These are phyloP conservation scores for Lordiphosa collinella DNA, from an alignment of 1,140 invertebrate species.

Conservation along the genomic window DNA sequence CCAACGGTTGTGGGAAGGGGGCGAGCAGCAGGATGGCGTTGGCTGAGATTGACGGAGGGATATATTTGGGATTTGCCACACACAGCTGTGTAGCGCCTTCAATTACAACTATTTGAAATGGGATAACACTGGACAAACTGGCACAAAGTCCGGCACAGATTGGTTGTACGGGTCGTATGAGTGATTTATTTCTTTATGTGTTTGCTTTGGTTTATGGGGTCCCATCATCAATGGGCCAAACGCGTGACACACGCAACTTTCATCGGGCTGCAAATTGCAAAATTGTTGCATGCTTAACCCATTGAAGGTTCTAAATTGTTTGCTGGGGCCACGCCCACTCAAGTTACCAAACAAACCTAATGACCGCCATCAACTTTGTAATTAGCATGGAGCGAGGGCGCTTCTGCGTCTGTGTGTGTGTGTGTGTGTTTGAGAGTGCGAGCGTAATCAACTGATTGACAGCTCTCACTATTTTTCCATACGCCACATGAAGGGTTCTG, in stretches of 20 bases:
- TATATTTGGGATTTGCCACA: slow-evolving; percentile 62
- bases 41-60: slow-evolving; percentile 53
- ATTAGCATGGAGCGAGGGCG: too few species aligned
- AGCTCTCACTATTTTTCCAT: too few species aligned
- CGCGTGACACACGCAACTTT: slow-evolving; percentile 9
- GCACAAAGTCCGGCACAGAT: slow-evolving; percentile 2
- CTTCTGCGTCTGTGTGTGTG: too few species aligned
- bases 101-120: slow-evolving; percentile 72
- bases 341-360: too few species aligned
- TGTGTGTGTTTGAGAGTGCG: too few species aligned
- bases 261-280: too few species aligned
- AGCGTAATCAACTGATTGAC: too few species aligned
- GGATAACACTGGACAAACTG: slow-evolving; percentile 14
- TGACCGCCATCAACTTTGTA: too few species aligned
- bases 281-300: too few species aligned
- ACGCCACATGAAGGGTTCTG: too few species aligned
- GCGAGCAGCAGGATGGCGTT: neutral
- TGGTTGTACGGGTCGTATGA: slow-evolving; percentile 8
- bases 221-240: neutral
- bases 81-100: slow-evolving; percentile 36
- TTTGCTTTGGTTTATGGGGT: neutral
- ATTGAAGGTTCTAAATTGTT: too few species aligned
- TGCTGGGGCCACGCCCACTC: too few species aligned
- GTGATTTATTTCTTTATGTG: neutral
- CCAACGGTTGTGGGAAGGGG: slow-evolving; percentile 11